Evolutionary conservation across 1,140 invertebrate species (phyloP).

Genomic region (Calliphora vicina): DNA sequence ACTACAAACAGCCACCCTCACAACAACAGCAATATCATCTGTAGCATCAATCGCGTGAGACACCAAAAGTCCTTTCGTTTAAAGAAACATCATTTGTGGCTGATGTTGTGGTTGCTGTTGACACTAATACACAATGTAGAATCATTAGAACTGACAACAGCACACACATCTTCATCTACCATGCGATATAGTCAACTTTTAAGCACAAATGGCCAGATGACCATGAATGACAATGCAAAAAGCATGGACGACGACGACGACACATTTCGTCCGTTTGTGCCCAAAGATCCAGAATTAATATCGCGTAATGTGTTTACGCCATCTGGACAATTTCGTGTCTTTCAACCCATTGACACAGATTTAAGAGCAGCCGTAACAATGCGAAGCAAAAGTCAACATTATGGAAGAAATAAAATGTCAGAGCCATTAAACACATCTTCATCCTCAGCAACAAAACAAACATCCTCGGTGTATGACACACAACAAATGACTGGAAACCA

Average conservation of each 20-base stretch:
- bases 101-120: neutral
- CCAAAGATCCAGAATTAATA: slow-evolving; percentile 56
- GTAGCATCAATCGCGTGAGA: neutral
- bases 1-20: neutral
- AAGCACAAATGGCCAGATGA: neutral
- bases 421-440: neutral
- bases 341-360: slow-evolving; percentile 54
- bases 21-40: neutral
- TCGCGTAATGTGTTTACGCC: slow-evolving; percentile 60
- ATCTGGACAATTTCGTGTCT: slow-evolving; percentile 57
- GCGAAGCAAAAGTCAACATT: neutral
- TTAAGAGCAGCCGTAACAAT: slow-evolving; percentile 49
- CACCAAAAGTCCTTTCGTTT: neutral
- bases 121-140: neutral
- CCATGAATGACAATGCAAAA: neutral
- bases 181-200: slow-evolving; percentile 36
- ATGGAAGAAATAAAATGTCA: neutral
- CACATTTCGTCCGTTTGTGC: slow-evolving; percentile 55
- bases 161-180: neutral
- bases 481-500: neutral
- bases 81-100: neutral
- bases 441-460: neutral
- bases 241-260: slow-evolving; percentile 46
- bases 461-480: too few relatives aligned
- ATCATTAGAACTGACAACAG: neutral